Evolutionary conservation across 2,797 vertebrate genomes (phyloP).

Genomic region (Bufotes viridis): DNA sequence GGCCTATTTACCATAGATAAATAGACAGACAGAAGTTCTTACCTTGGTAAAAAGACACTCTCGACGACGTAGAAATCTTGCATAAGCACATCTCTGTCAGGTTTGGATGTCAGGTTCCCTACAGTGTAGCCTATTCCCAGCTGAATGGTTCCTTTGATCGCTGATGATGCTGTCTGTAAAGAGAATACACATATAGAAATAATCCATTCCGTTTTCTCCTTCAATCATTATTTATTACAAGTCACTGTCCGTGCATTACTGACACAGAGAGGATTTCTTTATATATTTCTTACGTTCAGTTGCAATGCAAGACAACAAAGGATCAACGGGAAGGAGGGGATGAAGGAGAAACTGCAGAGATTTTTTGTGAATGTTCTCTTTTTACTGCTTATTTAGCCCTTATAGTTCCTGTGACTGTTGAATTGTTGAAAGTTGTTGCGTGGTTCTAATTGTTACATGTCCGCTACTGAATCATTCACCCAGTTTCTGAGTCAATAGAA

Average conservation of each 20-base stretch:
- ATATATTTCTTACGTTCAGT: too few relatives aligned
- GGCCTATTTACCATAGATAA: too few relatives aligned
- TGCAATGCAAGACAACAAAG: too few relatives aligned
- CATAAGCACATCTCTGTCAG: constrained; percentile 98
- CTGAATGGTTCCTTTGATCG: constrained; percentile 96
- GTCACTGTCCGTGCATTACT: not conserved
- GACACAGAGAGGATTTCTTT: not conserved
- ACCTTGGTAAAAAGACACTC: constrained; percentile 97
- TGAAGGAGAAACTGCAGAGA: too few relatives aligned
- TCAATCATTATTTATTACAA: not conserved
- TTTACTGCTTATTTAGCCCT: too few relatives aligned
- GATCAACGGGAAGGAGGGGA: too few relatives aligned
- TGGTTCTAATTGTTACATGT: too few relatives aligned
- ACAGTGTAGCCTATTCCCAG: constrained; percentile 97
- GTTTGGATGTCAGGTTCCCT: constrained; percentile 95
- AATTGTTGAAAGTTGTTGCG: too few relatives aligned
- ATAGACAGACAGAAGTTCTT: constrained; percentile 63
- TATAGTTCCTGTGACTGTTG: too few relatives aligned
- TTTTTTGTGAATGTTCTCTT: too few relatives aligned
- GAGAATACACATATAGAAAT: constrained; percentile 60
- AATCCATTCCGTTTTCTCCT: not conserved
- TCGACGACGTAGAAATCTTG: constrained; percentile 99
- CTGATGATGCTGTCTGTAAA: constrained; percentile 90
- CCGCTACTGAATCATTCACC: too few relatives aligned
- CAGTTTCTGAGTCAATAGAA: too few relatives aligned